Percentiles rank a stretch among this genome's conserved stretches.
These are phyloP conservation scores for Ciconia maguari DNA, from an alignment of 2,113 vertebrate species.

Conservation along the genomic window DNA sequence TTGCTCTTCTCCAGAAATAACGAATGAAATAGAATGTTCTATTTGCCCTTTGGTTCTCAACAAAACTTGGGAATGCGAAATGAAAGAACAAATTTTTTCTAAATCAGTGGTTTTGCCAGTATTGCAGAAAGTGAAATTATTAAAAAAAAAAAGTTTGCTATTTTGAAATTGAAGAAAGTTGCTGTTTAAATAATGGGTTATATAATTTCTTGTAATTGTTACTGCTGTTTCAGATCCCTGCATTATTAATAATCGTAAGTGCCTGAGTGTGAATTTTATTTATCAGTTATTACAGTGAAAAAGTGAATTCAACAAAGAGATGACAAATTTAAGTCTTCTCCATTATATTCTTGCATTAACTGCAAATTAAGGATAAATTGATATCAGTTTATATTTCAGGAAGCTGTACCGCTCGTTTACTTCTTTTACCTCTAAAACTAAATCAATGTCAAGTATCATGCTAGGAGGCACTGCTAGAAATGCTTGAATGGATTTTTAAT, in stretches of 20 bases:
- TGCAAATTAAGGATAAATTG: neutral
- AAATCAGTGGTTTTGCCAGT: neutral
- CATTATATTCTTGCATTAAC: neutral
- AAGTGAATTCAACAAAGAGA: neutral
- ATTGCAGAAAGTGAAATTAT: neutral
- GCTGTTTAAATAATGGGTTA: neutral
- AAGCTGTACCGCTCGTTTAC: neutral
- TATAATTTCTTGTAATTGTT: neutral
- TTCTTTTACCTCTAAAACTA: neutral
- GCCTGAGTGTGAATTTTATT: neutral
- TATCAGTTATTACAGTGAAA: neutral
- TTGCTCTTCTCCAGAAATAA: neutral
- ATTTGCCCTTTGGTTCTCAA: neutral
- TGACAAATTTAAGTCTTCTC: neutral
- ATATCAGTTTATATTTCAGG: neutral
- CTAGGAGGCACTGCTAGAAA: neutral
- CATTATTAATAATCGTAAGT: neutral
- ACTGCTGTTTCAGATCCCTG: neutral
- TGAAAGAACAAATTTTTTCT: neutral
- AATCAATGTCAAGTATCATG: neutral
- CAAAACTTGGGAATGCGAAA: neutral
- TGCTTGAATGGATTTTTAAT: neutral
- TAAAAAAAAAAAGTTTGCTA: neutral
- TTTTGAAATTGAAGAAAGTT: neutral
- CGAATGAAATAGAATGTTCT: neutral